These are phyloP conservation scores for Crotalus helleri DNA, from an alignment of 2,113 vertebrate species.

Conservation along the genomic window DNA sequence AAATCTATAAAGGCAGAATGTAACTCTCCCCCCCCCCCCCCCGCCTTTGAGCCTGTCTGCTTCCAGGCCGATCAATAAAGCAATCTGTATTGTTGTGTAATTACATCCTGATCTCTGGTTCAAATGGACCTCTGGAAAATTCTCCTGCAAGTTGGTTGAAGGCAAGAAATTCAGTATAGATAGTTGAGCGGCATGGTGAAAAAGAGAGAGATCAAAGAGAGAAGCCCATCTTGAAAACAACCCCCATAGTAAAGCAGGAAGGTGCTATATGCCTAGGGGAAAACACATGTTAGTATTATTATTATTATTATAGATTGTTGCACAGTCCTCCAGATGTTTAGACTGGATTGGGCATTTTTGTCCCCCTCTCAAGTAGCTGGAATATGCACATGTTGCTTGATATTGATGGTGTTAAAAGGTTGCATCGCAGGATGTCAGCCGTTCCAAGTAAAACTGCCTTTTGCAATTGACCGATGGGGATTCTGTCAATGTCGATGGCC, in stretches of 20 bases:
- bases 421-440: no score
- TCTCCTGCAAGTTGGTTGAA: not conserved
- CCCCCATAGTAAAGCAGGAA: not conserved
- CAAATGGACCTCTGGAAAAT: not conserved
- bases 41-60: not conserved
- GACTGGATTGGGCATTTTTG: not conserved
- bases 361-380: not conserved
- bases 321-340: not conserved
- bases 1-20: not conserved
- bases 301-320: not conserved
- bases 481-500: no score
- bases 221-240: not conserved
- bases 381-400: not conserved
- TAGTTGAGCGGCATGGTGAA: not conserved
- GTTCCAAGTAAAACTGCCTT: no score
- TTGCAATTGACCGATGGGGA: no score
- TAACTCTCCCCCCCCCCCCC: not conserved
- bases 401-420: no score
- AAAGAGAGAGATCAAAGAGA: not conserved
- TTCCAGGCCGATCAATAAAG: not conserved
- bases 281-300: not conserved
- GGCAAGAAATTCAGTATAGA: not conserved
- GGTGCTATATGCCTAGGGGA: not conserved
- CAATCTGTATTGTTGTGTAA: not conserved
- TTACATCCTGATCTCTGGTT: not conserved